Percentiles rank a stretch among this genome's conserved stretches.
phyloP scores from a whole-genome alignment of 2,888 invertebrate species.

The Euproctis similis region DNA sequence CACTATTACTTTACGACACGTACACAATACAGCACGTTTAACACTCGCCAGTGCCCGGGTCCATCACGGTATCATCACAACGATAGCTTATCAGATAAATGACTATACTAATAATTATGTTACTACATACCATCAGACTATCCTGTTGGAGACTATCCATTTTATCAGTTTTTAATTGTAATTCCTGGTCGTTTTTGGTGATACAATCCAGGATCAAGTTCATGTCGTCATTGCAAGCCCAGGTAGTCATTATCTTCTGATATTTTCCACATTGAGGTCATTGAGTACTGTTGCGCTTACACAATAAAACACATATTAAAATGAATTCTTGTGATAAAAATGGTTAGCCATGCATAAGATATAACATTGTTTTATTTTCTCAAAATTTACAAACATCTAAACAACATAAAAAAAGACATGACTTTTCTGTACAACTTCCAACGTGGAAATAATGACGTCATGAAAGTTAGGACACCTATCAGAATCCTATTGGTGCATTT shows the following conservation, averaged over 20 bases:
- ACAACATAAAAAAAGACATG: slow-evolving; percentile 52
- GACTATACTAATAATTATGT: slow-evolving; percentile 15
- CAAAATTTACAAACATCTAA: slow-evolving; percentile 35
- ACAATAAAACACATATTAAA: slow-evolving; percentile 9
- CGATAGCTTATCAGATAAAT: slow-evolving; percentile 48
- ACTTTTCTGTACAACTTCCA: slow-evolving; percentile 73
- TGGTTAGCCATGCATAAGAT: no score
- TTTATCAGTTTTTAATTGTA: slow-evolving; percentile 39
- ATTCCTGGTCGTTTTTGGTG: slow-evolving; percentile 50
- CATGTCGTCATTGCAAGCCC: slow-evolving; percentile 51
- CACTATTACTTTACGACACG: slow-evolving; percentile 60
- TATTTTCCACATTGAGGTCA: slow-evolving; percentile 33
- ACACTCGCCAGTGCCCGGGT: slow-evolving; percentile 22
- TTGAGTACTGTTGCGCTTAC: slow-evolving; percentile 25
- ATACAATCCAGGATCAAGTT: slow-evolving; percentile 60
- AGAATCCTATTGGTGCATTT: slow-evolving; percentile 63
- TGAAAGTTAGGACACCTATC: slow-evolving; percentile 57
- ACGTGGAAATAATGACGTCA: slow-evolving; percentile 82
- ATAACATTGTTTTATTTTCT: slow-evolving; percentile 28
- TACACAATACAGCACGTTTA: slow-evolving; percentile 39
- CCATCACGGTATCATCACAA: slow-evolving; percentile 29
- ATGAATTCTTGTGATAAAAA: slow-evolving; percentile 5
- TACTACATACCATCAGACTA: slow-evolving; percentile 53
- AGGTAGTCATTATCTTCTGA: slow-evolving; percentile 43
- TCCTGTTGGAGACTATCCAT: slow-evolving; percentile 61